Conservation (phyloP, 2,888 invertebrate genomes). For the Drosophila atripex region DNA sequence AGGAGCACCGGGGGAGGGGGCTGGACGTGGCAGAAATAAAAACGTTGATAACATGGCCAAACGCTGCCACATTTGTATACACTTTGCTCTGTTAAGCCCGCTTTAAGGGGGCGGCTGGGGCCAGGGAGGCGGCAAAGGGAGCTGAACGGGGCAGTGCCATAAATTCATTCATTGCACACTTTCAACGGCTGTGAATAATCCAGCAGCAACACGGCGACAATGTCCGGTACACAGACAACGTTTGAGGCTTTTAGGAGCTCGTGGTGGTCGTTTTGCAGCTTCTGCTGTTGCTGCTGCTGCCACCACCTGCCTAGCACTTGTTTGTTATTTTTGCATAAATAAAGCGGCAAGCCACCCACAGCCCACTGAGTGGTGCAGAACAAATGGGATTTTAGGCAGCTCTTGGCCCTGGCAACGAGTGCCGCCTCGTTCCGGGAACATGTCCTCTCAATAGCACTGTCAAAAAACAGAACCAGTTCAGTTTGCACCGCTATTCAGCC, state of each 20-base stretch:
- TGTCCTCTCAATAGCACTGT: slow-evolving; percentile 36
- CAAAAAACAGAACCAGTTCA: background rate
- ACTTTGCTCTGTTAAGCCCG: slow-evolving; percentile 65
- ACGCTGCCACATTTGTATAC: slow-evolving; percentile 70
- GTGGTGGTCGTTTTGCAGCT: slow-evolving; percentile 33
- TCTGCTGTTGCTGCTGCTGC: slow-evolving; percentile 32
- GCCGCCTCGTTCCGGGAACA: slow-evolving; percentile 62
- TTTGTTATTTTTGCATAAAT: slow-evolving; percentile 79
- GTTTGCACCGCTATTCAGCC: background rate
- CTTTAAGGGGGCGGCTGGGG: slow-evolving; percentile 2
- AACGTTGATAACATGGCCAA: slow-evolving; percentile 66
- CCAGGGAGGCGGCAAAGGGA: background rate
- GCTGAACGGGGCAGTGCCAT: slow-evolving; percentile 44
- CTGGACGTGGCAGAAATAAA: slow-evolving; percentile 50
- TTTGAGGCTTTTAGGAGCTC: slow-evolving; percentile 61
- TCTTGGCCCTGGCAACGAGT: slow-evolving; percentile 26
- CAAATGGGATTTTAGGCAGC: slow-evolving; percentile 75
- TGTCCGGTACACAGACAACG: slow-evolving; percentile 61
- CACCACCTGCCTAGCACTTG: slow-evolving; percentile 48
- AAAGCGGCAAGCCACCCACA: slow-evolving; percentile 48
- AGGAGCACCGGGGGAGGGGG: background rate
- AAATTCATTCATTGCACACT: slow-evolving; percentile 79
- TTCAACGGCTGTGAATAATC: slow-evolving; percentile 79
- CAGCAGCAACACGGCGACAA: slow-evolving; percentile 70
- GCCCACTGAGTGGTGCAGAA: slow-evolving; percentile 38